Evolutionary conservation across 2,888 invertebrate genomes (phyloP).

Genomic region (Sialis fuliginosa): DNA sequence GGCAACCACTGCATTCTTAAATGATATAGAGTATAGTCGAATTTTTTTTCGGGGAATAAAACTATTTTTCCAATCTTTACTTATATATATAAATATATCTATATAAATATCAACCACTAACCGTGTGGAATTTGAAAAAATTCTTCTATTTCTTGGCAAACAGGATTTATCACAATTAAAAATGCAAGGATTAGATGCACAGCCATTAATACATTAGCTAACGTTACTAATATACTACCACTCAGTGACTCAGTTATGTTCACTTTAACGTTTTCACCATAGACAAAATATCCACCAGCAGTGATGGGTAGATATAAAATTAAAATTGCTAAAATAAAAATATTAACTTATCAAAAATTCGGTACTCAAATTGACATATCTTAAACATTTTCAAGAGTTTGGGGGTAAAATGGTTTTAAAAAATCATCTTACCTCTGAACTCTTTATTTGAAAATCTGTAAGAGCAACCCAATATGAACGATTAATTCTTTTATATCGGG

Average conservation of each 20-base stretch:
- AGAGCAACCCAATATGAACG: no score
- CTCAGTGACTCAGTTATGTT: slow-evolving; percentile 40
- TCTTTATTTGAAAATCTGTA: no score
- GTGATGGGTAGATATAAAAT: slow-evolving; percentile 40
- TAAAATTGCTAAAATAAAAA: slow-evolving; percentile 30
- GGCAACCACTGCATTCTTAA: no score
- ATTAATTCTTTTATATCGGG: no score
- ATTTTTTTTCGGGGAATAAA: no score
- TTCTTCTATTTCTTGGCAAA: slow-evolving; percentile 51
- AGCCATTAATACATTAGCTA: slow-evolving; percentile 43
- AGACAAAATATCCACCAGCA: slow-evolving; percentile 40
- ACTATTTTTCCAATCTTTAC: no score
- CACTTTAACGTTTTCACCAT: slow-evolving; percentile 37
- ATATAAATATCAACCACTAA: slow-evolving; percentile 20
- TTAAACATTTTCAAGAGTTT: no score
- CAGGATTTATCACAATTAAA: slow-evolving; percentile 51
- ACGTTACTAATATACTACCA: slow-evolving; percentile 31
- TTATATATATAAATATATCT: no score
- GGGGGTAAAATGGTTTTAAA: no score
- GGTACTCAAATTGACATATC: no score
- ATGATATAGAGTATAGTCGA: no score
- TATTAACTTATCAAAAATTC: background rate
- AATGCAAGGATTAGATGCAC: slow-evolving; percentile 47
- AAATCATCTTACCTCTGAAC: no score
- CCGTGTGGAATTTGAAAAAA: slow-evolving; percentile 39